phyloP scores from a whole-genome alignment of 2,797 vertebrate species.

The Pelobates cultripes region DNA sequence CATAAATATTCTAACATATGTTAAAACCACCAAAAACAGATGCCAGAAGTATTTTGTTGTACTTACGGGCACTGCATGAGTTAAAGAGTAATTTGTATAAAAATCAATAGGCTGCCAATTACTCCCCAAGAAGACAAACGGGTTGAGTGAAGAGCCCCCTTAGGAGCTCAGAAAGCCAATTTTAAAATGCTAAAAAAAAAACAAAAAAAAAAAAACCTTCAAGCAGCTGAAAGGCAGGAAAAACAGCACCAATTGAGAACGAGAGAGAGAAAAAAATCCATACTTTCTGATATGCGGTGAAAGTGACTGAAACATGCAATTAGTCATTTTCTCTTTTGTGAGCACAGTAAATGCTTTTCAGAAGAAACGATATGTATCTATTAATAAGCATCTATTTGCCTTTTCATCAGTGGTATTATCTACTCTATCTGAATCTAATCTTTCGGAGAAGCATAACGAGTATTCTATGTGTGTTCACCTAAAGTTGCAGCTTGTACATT shows the following conservation, averaged over 20 bases:
- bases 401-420: slow-evolving; percentile 25
- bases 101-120: slow-evolving; percentile 52
- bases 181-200: slow-evolving; percentile 25
- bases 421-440: slow-evolving; percentile 11
- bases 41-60: neutral
- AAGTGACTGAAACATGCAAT: slow-evolving; percentile 35
- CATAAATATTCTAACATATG: too few relatives aligned
- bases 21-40: too few relatives aligned
- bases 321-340: slow-evolving; percentile 50
- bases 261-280: slow-evolving; percentile 39
- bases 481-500: neutral
- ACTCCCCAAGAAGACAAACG: slow-evolving; percentile 40
- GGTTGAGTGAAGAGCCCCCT: slow-evolving; percentile 30
- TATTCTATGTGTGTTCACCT: neutral
- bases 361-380: slow-evolving; percentile 42
- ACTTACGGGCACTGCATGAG: neutral
- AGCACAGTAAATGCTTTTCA: slow-evolving; percentile 33
- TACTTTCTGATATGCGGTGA: slow-evolving; percentile 37
- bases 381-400: slow-evolving; percentile 48
- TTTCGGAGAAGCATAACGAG: neutral
- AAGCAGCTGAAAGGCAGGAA: slow-evolving; percentile 36
- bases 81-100: slow-evolving; percentile 28
- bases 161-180: slow-evolving; percentile 37
- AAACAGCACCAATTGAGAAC: slow-evolving; percentile 27
- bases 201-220: slow-evolving; percentile 10